A percentile compares a stretch with the other conserved stretches of the same genome.
Evolutionary conservation across 2,888 invertebrate species (phyloP).

Genomic region (Masnerella sp.): DNA sequence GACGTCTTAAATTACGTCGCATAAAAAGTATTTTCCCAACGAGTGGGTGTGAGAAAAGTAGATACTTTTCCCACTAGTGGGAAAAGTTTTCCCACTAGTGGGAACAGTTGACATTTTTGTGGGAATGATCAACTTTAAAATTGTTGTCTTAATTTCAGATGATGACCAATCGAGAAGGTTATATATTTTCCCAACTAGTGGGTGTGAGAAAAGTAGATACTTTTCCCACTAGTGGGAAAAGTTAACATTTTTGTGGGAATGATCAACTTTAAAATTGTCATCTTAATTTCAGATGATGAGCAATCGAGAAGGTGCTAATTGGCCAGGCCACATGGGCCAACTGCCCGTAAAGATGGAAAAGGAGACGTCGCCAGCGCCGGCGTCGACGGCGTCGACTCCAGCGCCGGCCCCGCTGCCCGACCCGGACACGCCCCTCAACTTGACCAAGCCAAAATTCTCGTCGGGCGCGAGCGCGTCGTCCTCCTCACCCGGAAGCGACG

Average conservation of each 20-base stretch:
- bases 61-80: no score
- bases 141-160: constrained; percentile 73
- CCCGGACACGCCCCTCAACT: constrained; percentile 91
- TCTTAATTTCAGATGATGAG: constrained; percentile 79
- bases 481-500: constrained; percentile 79
- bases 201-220: no score
- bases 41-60: no score
- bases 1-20: no score
- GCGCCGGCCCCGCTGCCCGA: constrained; percentile 79
- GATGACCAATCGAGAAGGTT: constrained; percentile 79
- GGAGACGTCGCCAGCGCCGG: constrained; percentile 75
- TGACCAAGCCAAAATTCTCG: constrained; percentile 88
- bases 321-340: constrained; percentile 87
- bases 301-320: constrained; percentile 79
- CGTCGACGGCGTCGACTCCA: constrained; percentile 73
- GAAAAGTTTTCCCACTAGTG: no score
- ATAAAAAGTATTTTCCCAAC: no score
- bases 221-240: no score
- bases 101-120: no score
- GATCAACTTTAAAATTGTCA: background rate
- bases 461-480: constrained; percentile 76
- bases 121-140: background rate
- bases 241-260: no score
- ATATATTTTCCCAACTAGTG: no score
- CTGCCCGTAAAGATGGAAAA: constrained; percentile 67